Percentiles rank a stretch among this genome's conserved stretches.
Conservation (phyloP, 2,113 vertebrate genomes). For the Oxyruncus cristatus region DNA sequence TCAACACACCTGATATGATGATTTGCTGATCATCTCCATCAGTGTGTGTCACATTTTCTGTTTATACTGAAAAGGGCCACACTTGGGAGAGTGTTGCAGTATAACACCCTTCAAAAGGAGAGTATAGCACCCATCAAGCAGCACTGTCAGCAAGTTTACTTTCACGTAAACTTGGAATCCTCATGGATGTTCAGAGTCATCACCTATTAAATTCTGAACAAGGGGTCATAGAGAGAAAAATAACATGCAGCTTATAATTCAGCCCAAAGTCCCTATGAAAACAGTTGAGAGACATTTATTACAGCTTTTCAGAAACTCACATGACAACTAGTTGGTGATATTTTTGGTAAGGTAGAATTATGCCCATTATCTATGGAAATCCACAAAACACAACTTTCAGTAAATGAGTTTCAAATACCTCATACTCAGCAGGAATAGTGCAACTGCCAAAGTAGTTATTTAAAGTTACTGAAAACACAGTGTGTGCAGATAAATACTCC, state of each 20-base stretch:
- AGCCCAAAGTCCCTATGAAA: background rate
- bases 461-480: slow-evolving; percentile 27
- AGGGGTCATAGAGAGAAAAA: background rate
- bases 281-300: background rate
- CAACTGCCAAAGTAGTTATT: slow-evolving; percentile 24
- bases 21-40: background rate
- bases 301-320: background rate
- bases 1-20: background rate
- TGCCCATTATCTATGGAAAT: slow-evolving; percentile 10
- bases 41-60: background rate
- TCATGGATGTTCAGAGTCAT: background rate
- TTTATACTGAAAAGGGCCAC: background rate
- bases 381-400: slow-evolving; percentile 17
- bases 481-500: background rate
- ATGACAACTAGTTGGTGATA: background rate
- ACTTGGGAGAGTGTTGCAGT: background rate
- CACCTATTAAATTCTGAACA: background rate
- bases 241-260: background rate
- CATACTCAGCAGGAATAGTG: slow-evolving; percentile 20
- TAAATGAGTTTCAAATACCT: slow-evolving; percentile 42
- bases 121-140: background rate
- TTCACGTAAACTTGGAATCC: background rate
- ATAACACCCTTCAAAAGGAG: background rate
- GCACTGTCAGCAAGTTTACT: background rate
- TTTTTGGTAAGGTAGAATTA: slow-evolving; percentile 43